Base-by-base conservation (phyloP, 1,140 invertebrate species). In the Luehdorfia chinensis region DNA sequence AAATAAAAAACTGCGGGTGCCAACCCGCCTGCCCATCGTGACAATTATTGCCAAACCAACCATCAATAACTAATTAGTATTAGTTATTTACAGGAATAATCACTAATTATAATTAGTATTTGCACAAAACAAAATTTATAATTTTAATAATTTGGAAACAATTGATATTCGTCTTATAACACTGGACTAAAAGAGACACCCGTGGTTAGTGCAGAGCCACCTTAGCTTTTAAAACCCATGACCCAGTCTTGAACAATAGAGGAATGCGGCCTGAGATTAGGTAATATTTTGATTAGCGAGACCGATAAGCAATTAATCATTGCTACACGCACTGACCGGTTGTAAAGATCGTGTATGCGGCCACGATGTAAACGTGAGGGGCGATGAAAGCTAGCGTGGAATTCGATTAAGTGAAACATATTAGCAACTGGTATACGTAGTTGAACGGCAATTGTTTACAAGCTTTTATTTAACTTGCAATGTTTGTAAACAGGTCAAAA, bases 231-330 rank as follows among this genome's bases (percentile, higher is more conserved):
- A 30, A 7, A 19, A 25, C 16, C 16, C 39, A 15, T 55, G 52
- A 51, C 45, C 54, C 45, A 47, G 19, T 49, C 39, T 50, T 14
- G 50, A 55, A 71, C 67, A 71, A 71, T 66, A 47, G 47, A 47
- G 21, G 46, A 58, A 56, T 60, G 28, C 44, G 45, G 31, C 32
- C 43, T 37, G 25, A 36, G 47, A 37, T 55, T 49, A 55, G 46
- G 48, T 19, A 74, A 69, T 65, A 66, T 78, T 74, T 70, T 73
- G 68, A 70, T 72, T 59, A 46, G 55, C 50, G 54, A 51, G 41
- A 32, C 64, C 59, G 55, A 59, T 64, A 66, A 65, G 58, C 58
- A 62, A 81, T 81, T 75, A 78, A 78, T 81, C 73, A 75, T 65
- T 43, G 39, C 39, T 25, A 43, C 25, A 43, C 30, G 25, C 36